These are phyloP conservation scores for Hetaerina americana DNA, from an alignment of 1,140 invertebrate genomes.

Conservation along the genomic window DNA sequence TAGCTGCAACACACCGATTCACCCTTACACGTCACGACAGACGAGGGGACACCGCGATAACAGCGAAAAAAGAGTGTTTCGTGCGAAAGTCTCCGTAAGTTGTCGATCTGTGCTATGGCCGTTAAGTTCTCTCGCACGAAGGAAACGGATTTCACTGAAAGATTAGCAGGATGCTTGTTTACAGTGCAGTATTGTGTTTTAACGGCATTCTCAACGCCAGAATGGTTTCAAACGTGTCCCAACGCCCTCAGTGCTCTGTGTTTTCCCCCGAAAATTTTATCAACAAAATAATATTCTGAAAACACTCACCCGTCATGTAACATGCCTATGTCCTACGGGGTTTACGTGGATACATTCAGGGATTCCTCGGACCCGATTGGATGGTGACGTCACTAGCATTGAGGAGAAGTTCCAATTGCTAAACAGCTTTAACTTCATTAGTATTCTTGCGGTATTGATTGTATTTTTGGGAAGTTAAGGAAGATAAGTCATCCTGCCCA, in stretches of 20 bases:
- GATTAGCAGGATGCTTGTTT: neutral
- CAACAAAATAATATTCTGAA: slow-evolving; percentile 41
- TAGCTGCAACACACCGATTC: neutral
- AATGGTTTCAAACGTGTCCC: neutral
- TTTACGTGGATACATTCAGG: slow-evolving; percentile 21
- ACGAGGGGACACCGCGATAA: neutral
- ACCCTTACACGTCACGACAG: neutral
- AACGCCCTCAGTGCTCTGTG: slow-evolving; percentile 11
- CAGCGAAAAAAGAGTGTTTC: neutral
- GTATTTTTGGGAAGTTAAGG: no score
- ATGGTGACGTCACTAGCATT: slow-evolving; percentile 16
- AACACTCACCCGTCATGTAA: slow-evolving; percentile 41
- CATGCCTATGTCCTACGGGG: slow-evolving; percentile 35
- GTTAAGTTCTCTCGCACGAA: neutral
- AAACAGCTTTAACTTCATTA: neutral
- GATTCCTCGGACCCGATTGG: slow-evolving; percentile 19
- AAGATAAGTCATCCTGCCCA: no score
- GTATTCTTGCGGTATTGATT: no score
- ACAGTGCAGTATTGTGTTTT: neutral
- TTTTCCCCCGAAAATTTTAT: slow-evolving; percentile 33
- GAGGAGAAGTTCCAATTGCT: slow-evolving; percentile 13
- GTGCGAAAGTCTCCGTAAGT: neutral
- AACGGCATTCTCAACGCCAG: neutral
- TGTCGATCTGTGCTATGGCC: neutral
- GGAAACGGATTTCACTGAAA: neutral